phyloP scores from a whole-genome alignment of 2,888 invertebrate species.

The Gymnoscelis rufifasciata region DNA sequence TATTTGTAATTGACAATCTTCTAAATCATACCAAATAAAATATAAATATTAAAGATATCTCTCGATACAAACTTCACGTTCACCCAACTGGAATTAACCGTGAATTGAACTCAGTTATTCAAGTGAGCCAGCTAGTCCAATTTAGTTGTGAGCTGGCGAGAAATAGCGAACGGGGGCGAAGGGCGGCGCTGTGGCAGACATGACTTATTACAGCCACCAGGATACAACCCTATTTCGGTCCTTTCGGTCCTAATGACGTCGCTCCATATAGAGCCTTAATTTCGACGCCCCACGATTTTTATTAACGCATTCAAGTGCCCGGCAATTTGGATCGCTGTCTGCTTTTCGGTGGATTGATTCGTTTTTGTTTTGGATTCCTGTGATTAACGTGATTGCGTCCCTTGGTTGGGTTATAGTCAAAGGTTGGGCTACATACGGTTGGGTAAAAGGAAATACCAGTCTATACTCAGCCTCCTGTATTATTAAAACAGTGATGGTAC shows the following conservation, averaged over 20 bases:
- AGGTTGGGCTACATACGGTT: not conserved
- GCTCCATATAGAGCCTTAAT: slow-evolving; percentile 72
- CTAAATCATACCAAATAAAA: too few species aligned
- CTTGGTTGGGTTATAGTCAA: slow-evolving; percentile 1
- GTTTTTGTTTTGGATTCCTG: slow-evolving; percentile 28
- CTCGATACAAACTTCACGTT: too few species aligned
- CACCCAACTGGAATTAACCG: too few species aligned
- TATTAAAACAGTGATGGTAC: too few species aligned
- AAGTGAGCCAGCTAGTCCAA: slow-evolving; percentile 19
- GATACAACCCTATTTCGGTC: slow-evolving; percentile 76
- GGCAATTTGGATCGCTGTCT: slow-evolving; percentile 46
- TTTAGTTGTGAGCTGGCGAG: slow-evolving; percentile 42
- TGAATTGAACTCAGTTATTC: not conserved
- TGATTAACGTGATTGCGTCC: slow-evolving; percentile 13
- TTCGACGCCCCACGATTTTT: slow-evolving; percentile 75
- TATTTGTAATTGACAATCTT: too few species aligned
- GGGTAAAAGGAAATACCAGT: not conserved
- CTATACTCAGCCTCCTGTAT: too few species aligned
- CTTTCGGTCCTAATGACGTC: slow-evolving; percentile 61
- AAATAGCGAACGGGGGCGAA: slow-evolving; percentile 52
- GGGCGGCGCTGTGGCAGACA: slow-evolving; percentile 70
- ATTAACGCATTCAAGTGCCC: slow-evolving; percentile 71
- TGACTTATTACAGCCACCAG: slow-evolving; percentile 76
- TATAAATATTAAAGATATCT: too few species aligned
- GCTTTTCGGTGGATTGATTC: slow-evolving; percentile 28